Base-by-base conservation (phyloP, 1,140 invertebrate genomes). In the Ladona fulva region DNA sequence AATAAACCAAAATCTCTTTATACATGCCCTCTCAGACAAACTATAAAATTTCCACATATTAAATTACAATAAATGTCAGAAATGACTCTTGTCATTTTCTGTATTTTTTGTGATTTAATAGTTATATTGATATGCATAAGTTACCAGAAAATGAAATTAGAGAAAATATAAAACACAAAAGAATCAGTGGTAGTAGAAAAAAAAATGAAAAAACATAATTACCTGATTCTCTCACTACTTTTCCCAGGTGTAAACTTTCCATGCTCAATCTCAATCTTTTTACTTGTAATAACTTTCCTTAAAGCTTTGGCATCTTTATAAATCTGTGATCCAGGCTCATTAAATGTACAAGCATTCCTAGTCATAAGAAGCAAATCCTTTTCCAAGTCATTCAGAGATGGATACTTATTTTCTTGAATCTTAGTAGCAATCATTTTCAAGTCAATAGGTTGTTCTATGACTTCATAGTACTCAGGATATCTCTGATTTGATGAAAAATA, bases 391-490 rank as follows among this genome's bases (percentile, higher is more conserved):
- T 87, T 85, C 14, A 99, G 83, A 79, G 84, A 89, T 0, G 87
- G 85, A 82, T 97, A 97, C 74, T 92, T 90, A 77, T 90, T 91
- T 79, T 91, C 90, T 87, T 97, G 95, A 77, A 99, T 96, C 85
- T 95, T 97, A 37, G 90, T 90, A 0, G 95, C 96, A 79, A 99
- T 97, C 80, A 91, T 93, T 85, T 95, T 94, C 81, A 99, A 87
- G 86, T 99, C 98, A 80, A 99, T 96, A 0, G 98, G 98, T 80
- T 93, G 92, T 78, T 97, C 94, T 79, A 99, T 99, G 0, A 99
- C 91, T 82, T 95, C 93, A 83, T 97, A 99, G 85, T 99, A 99
- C 82, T 98, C 95, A 0, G 97, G 97, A 86, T 99, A 99, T 75
- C 92, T 90, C 89, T 92, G 52, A 3, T 37, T 5, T 5, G 8